phyloP scores from a whole-genome alignment of 92 coral and sea anemone species.

The Galaxea fascicularis region DNA sequence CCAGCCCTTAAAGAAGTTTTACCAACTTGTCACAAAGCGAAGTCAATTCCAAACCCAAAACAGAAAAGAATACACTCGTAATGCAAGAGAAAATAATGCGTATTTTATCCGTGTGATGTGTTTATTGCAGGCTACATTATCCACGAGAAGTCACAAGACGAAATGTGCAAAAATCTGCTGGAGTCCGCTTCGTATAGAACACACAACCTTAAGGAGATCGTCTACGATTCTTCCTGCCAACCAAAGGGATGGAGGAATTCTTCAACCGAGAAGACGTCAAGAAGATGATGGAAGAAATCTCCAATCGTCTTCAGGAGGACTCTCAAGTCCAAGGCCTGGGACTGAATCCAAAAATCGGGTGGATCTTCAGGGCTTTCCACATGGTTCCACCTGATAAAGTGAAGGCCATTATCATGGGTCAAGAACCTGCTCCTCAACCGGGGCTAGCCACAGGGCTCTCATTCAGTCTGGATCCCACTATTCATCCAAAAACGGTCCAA shows the following conservation, averaged over 20 bases:
- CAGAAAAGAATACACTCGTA: no score
- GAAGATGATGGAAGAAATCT: constrained; percentile 41
- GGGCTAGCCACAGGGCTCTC: constrained; percentile 76
- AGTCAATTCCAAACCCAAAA: no score
- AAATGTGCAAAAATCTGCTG: constrained; percentile 8
- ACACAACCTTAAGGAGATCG: constrained; percentile 43
- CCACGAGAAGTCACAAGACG: neutral
- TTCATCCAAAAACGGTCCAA: constrained; percentile 53
- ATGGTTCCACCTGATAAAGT: constrained; percentile 64
- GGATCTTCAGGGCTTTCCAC: constrained; percentile 71
- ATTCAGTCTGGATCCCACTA: constrained; percentile 62
- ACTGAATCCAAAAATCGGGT: constrained; percentile 70
- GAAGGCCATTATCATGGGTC: constrained; percentile 60
- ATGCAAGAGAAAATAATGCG: no score
- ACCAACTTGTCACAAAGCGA: no score
- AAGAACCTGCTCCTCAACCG: constrained; percentile 78
- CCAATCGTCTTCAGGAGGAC: constrained; percentile 48
- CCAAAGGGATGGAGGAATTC: constrained; percentile 69
- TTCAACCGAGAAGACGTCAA: constrained; percentile 22
- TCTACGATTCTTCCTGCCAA: constrained; percentile 39
- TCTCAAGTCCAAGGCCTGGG: constrained; percentile 32
- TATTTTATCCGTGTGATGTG: no score
- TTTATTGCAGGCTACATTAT: no score
- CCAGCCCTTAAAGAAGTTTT: no score
- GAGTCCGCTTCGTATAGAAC: constrained; percentile 58